A percentile compares a stretch with the other conserved stretches of the same genome.
phyloP scores from a whole-genome alignment of 2,888 invertebrate species.

The Ornithoptera alexandrae region DNA sequence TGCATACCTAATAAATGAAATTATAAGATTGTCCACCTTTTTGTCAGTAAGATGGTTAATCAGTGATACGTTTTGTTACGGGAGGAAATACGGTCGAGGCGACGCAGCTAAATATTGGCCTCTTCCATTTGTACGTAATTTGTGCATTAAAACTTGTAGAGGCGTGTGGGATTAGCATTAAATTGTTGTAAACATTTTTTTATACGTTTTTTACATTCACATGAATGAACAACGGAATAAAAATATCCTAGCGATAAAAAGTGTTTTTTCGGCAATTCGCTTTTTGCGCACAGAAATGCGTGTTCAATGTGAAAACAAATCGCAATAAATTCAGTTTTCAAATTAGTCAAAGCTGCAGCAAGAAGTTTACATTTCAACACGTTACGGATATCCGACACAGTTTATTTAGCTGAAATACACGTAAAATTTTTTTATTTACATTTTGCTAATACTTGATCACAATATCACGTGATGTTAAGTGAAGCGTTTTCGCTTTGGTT shows the following conservation, averaged over 20 bases:
- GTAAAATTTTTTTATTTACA: too few relatives aligned
- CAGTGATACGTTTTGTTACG: conserved; percentile 36
- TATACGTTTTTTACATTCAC: background rate
- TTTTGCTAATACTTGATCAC: too few relatives aligned
- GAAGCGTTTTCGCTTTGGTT: too few relatives aligned
- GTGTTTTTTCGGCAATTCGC: background rate
- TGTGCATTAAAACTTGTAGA: conserved; percentile 25
- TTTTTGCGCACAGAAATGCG: background rate
- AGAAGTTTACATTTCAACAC: too few relatives aligned
- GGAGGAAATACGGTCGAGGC: conserved; percentile 61
- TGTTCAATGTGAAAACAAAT: background rate
- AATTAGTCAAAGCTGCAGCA: too few relatives aligned
- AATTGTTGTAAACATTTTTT: conserved; percentile 41
- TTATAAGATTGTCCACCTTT: conserved; percentile 1
- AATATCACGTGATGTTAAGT: too few relatives aligned
- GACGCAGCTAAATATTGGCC: conserved; percentile 35
- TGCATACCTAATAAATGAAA: too few relatives aligned
- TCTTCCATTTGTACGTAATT: conserved; percentile 37
- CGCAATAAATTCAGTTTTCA: background rate
- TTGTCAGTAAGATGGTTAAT: conserved; percentile 7
- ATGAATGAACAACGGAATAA: background rate
- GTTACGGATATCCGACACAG: too few relatives aligned
- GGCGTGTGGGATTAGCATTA: conserved; percentile 20
- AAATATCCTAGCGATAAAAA: background rate
- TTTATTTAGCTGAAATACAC: too few relatives aligned